phyloP scores from a whole-genome alignment of 2,113 vertebrate genomes.

The Gila orcuttii region DNA sequence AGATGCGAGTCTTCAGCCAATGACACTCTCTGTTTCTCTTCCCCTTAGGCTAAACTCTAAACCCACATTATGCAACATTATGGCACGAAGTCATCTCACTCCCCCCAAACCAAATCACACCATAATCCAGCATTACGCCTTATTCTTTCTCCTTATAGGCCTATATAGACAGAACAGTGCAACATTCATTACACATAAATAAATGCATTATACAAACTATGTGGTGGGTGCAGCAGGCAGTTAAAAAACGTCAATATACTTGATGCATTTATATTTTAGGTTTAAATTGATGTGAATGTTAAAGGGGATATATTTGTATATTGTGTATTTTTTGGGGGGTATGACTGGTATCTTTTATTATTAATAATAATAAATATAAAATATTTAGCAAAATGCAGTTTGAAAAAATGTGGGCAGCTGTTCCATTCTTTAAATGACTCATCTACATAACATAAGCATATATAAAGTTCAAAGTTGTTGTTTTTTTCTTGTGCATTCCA shows the following conservation, averaged over 20 bases:
- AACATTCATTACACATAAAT: not conserved
- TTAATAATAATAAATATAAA: not conserved
- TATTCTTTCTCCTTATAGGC: not conserved
- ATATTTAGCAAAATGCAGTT: not conserved
- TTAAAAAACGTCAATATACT: not conserved
- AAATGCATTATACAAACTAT: not conserved
- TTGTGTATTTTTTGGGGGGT: not conserved
- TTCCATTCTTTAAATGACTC: not conserved
- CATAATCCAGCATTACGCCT: not conserved
- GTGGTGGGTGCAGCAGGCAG: not conserved
- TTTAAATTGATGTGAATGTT: too few relatives aligned
- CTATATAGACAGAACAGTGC: not conserved
- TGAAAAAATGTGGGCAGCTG: not conserved
- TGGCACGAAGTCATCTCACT: not conserved
- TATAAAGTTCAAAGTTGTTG: too few relatives aligned
- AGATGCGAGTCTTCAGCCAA: constrained; percentile 10
- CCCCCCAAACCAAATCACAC: not conserved
- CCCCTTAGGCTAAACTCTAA: not conserved
- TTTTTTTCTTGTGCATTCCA: not conserved
- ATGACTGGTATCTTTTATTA: not conserved
- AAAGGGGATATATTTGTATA: not conserved
- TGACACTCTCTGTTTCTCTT: not conserved
- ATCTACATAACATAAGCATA: too few relatives aligned
- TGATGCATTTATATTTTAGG: not conserved
- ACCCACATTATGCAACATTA: not conserved